These are phyloP conservation scores for Nephila pilipes DNA, from an alignment of 1,140 invertebrate genomes.

Conservation along the genomic window DNA sequence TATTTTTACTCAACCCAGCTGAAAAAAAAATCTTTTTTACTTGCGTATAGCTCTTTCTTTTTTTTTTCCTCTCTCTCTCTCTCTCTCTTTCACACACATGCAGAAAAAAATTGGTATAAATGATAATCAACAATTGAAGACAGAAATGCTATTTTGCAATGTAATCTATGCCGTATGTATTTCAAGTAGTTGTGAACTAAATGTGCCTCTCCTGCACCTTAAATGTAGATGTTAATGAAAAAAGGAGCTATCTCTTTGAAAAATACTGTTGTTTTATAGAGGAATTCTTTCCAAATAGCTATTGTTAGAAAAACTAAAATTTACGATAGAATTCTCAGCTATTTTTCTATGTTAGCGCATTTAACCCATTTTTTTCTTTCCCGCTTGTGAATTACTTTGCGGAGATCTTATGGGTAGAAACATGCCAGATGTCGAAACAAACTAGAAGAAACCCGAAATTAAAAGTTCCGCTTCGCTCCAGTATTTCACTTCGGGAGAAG, in stretches of 20 bases:
- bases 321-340: slow-evolving; percentile 1
- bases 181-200: background rate
- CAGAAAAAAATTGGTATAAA: too few species aligned
- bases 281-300: slow-evolving; percentile 23
- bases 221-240: background rate
- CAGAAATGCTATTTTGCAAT: background rate
- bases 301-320: slow-evolving; percentile 20
- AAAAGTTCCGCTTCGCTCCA: background rate
- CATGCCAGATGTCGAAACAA: slow-evolving; percentile 25
- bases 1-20: too few species aligned
- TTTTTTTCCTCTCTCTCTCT: too few species aligned
- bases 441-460: slow-evolving; percentile 23
- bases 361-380: background rate
- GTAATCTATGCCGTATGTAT: background rate
- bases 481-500: slow-evolving; percentile 29
- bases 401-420: background rate
- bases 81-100: too few species aligned
- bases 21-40: too few species aligned
- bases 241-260: background rate
- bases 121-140: background rate
- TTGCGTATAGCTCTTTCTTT: too few species aligned
- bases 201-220: background rate
- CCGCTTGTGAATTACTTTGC: slow-evolving; percentile 7
- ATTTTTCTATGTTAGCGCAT: background rate
- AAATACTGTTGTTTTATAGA: background rate